phyloP scores from a whole-genome alignment of 1,140 invertebrate species.

The Aphis craccivora region DNA sequence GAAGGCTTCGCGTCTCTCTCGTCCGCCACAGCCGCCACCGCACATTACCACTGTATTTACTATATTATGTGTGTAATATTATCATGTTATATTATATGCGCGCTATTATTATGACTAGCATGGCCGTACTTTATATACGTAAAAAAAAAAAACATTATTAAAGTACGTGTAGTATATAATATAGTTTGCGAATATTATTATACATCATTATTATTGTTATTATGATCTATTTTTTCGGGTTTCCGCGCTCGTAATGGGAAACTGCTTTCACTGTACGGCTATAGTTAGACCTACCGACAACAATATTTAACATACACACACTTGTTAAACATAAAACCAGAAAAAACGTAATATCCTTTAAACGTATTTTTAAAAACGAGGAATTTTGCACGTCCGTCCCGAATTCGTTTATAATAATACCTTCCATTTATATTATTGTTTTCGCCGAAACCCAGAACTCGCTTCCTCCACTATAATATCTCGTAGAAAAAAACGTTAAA shows the following conservation, averaged over 20 bases:
- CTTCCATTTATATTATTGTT: constrained; percentile 7
- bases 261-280: not conserved
- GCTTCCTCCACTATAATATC: not conserved
- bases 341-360: not conserved
- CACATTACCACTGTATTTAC: not conserved
- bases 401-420: not conserved
- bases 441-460: not conserved
- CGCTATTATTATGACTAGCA: too few relatives aligned
- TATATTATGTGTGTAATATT: not conserved
- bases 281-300: not conserved
- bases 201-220: not conserved
- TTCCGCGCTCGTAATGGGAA: not conserved
- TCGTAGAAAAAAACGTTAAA: not conserved
- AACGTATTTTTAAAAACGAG: not conserved
- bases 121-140: too few relatives aligned
- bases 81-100: too few relatives aligned
- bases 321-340: not conserved
- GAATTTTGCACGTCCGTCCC: not conserved
- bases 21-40: too few relatives aligned
- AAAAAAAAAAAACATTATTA: not conserved
- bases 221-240: not conserved
- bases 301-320: not conserved
- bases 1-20: not conserved
- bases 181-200: not conserved
- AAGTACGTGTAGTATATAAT: not conserved